Base-by-base conservation (phyloP, 2,888 invertebrate species). In the Bellardia bayeri region DNA sequence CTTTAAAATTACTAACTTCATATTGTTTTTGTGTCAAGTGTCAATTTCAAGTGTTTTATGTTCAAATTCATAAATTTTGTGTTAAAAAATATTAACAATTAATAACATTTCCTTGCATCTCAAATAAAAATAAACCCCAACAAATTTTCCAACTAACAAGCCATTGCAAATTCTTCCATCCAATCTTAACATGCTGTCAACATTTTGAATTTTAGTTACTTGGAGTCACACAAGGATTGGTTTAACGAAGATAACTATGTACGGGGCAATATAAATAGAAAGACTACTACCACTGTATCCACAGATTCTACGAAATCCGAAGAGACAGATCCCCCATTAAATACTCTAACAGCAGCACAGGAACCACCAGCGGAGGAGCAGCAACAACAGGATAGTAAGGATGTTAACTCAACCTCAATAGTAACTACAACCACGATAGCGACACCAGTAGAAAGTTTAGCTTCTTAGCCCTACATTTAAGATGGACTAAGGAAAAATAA, bases 191-290 rank as follows among this genome's bases (percentile, higher is more conserved):
- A 49, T 45, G 7, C 37, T 30, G n/a, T 8, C 14, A 42, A 42
- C 68, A 75, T 72, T 71, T 80, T 68, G 40, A 64, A 64, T 87
- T 88, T 56, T 93, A 97, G 97, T 92, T 97, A 96, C 91, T 93
- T 97, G 90, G 96, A 96, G 90, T 96, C 96, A 90, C 97, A 97
- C 91, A 95, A 95, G 89, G 97, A 97, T 92, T 97, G 97, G 97
- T 97, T 96, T 90, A 96, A 96, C 45, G 97, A 97, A 90, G 95
- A 95, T 90, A 96, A 96, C 92, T 97, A 97, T 91, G 87, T 88
- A 9, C 87, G 88, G 7, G 85, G 75, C n/a, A 85, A 51, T 76
- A n/a, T 63, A 6, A 64, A 9, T 49, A 64, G n/a, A 8, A 85
- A 85, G 71, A 49, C 56, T 37, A 13, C 76, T 8, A 68, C 45